Evolutionary conservation across 2,797 vertebrate species (phyloP), one percentile per base, ranked within the genome.

Genomic region (Channa striata): DNA sequence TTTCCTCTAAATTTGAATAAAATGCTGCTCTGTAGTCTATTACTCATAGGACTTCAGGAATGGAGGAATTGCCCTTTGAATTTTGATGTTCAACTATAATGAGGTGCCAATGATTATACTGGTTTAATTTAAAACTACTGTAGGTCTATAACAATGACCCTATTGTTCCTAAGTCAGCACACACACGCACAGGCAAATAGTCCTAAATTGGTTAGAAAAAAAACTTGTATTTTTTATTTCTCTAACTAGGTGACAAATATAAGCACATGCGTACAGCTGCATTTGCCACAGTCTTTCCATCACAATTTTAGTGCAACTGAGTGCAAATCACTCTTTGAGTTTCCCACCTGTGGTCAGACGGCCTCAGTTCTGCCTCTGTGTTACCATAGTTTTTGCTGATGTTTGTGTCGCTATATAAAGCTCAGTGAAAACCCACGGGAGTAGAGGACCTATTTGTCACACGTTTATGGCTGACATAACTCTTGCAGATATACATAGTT

Each of bases 381-480:
- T 68, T 17, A 46, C n/a, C 39, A 56, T 8, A 25, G 5, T 58
- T 74, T 68, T 49, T 54, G 46, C 66, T 74, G 70, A 67, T 74
- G 49, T 69, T 71, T 74, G 49, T 72, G 54, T 23, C 59, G 19
- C 68, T 56, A 52, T 57, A 53, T 70, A 52, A 58, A 63, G 67
- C 58, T 61, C 11, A 36, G 57, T 69, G 51, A 65, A 59, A 70
- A n/a, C 52, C 60, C 59, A 46, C 10, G 3, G 52, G 30, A n/a
- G 12, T 17, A 25, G 25, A 53, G 33, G 16, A 48, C 47, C 12
- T 39, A 60, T 59, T 68, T 75, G 50, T 78, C 68, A 72, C 39
- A 33, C 23, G 46, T 69, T 66, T 33, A 63, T 47, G 53, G 48
- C 61, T 66, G 61, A 66, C 47, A 69, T 64, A 68, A 59, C 19